Conservation (phyloP, 2,888 invertebrate genomes). For the Conomelus anceps region DNA sequence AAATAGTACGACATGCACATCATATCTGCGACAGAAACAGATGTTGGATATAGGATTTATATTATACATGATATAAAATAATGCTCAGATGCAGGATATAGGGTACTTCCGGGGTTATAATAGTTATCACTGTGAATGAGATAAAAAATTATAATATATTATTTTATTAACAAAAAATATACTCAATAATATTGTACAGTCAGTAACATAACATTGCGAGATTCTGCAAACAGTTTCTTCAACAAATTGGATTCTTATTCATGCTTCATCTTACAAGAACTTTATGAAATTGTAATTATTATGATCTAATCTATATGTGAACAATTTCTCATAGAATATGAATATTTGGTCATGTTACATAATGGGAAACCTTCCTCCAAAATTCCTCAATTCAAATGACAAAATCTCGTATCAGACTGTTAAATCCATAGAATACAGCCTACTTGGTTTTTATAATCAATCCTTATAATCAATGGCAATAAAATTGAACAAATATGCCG, state of each 20-base stretch:
- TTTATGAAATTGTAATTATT: neutral
- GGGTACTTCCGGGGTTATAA: too few species aligned
- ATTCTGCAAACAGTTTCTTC: neutral
- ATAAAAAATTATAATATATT: neutral
- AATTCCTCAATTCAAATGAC: neutral
- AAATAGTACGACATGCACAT: too few species aligned
- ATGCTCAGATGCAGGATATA: too few species aligned
- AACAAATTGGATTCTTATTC: neutral
- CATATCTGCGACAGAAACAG: too few species aligned
- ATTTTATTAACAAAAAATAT: neutral
- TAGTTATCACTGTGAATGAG: neutral
- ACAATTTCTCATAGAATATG: neutral
- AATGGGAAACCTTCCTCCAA: neutral
- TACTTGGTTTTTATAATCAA: neutral
- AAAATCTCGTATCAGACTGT: neutral
- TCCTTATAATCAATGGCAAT: too few species aligned
- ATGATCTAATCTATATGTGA: neutral
- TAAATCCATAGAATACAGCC: neutral
- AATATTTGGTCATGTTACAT: neutral
- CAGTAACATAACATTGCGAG: neutral
- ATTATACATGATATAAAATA: too few species aligned
- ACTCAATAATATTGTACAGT: neutral
- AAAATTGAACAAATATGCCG: too few species aligned
- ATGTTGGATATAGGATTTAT: too few species aligned
- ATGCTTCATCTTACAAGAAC: neutral